Evolutionary conservation across 2,113 vertebrate genomes (phyloP), one percentile per base, ranked within the genome.

Genomic region (Tauraco erythrolophus): DNA sequence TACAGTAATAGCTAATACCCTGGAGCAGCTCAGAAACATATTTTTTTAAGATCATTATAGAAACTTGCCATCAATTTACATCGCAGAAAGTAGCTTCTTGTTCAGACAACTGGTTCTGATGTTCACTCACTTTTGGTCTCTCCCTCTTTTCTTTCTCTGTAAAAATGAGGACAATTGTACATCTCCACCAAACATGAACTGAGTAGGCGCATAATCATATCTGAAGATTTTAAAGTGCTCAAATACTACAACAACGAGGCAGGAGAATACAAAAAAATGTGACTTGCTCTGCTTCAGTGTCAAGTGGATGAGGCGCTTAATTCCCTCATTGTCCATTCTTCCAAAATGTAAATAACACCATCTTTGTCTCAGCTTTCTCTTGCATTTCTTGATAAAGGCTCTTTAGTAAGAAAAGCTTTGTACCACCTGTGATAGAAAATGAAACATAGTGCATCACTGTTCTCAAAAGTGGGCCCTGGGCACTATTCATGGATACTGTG

Each of bases 71-170:
- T 50, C 91, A 94, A 72, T n/a, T 84, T 48, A 54, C 12, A 56
- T 87, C 60, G 84, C 19, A 22, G 28, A 24, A 64, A 48, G 43
- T 27, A 79, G 2, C 6, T 84, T 66, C 46, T 46, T 78, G 6
- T 82, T 79, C 65, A 82, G 19, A 53, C 18, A 79, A 14, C 14
- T 68, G 15, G 7, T 76, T n/a, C 12, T 70, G 27, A 39, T 8
- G 64, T 88, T 24, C 1, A 0, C 8, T 45, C 0, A 0, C 41
- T 89, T 84, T 88, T 82, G 9, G 3, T 51, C 14, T 83, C 43
- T 84, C 3, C 3, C 3, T 56, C 7, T 77, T 77, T 33, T 57
- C 10, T 53, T 61, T 62, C 43, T 62, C 16, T 54, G 6, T 66
- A 24, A 81, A 76, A 80, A 43, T 16, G 9, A 64, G 21, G 16